Percentiles rank a stretch among this genome's conserved stretches.
Evolutionary conservation across 1,140 invertebrate genomes (phyloP).

Genomic region (Drosophila sp.): DNA sequence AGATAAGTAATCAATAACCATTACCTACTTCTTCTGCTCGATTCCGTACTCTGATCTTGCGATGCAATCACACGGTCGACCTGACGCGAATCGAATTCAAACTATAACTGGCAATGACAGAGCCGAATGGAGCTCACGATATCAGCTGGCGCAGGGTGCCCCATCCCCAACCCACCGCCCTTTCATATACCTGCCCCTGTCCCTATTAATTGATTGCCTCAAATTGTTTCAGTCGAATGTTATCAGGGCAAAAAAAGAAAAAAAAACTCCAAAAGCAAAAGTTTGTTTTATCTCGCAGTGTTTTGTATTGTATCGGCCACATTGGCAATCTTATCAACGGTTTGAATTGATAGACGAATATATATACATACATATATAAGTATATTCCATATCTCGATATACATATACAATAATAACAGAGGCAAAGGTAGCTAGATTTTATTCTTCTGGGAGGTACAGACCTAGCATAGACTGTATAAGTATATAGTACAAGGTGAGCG

Average conservation of each 20-base stretch:
- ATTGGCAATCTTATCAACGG: conserved; percentile 40
- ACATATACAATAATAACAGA: background rate
- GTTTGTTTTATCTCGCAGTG: conserved; percentile 52
- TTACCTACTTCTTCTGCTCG: conserved; percentile 34
- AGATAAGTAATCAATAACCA: conserved; percentile 1
- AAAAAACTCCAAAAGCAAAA: conserved; percentile 36
- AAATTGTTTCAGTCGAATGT: conserved; percentile 55
- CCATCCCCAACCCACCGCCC: conserved; percentile 20
- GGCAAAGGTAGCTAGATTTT: background rate
- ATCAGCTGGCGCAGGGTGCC: conserved; percentile 48
- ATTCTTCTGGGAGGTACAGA: conserved; percentile 11
- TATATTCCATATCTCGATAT: background rate
- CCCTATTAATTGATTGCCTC: conserved; percentile 73
- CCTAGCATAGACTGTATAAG: background rate
- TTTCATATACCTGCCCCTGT: background rate
- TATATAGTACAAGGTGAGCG: background rate
- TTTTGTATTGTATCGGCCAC: conserved; percentile 50
- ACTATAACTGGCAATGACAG: conserved; percentile 59
- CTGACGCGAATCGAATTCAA: conserved; percentile 72
- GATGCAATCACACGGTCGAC: conserved; percentile 58
- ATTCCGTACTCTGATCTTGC: conserved; percentile 33
- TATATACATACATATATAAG: background rate
- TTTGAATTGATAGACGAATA: conserved; percentile 27
- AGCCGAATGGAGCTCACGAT: conserved; percentile 36
- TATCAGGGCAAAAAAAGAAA: conserved; percentile 24